Percentiles rank a stretch among this genome's conserved stretches.
Conservation (phyloP, 2,888 invertebrate species). For the Lepidocyrtoides sp. region DNA sequence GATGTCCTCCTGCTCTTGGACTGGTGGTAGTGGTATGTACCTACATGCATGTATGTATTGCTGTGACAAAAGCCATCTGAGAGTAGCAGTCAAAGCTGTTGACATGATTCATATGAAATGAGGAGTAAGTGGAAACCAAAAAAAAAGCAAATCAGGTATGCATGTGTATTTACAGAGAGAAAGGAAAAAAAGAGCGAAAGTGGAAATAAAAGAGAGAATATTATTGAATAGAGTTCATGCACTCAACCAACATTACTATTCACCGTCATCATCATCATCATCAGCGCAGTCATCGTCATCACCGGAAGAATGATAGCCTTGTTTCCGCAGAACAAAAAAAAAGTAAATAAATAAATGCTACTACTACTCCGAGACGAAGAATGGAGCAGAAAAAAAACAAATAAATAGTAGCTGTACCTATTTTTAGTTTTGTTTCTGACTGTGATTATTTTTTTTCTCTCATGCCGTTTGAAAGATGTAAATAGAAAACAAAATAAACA, state of each 20-base stretch:
- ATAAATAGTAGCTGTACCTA: slow-evolving; percentile 31
- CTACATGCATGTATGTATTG: neutral
- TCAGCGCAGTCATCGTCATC: slow-evolving; percentile 18
- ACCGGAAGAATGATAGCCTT: slow-evolving; percentile 70
- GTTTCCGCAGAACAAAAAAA: slow-evolving; percentile 59
- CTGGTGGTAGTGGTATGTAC: no score
- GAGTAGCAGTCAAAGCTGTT: slow-evolving; percentile 22
- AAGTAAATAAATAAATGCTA: neutral
- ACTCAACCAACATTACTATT: slow-evolving; percentile 5
- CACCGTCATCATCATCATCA: neutral
- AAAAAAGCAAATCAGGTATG: slow-evolving; percentile 7
- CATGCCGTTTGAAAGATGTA: neutral
- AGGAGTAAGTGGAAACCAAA: slow-evolving; percentile 30
- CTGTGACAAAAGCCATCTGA: slow-evolving; percentile 52
- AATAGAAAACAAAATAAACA: neutral
- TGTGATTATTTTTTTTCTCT: neutral
- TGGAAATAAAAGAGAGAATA: slow-evolving; percentile 12
- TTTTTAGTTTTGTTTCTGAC: neutral
- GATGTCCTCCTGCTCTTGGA: neutral
- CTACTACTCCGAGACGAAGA: neutral
- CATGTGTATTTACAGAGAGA: neutral
- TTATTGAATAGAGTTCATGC: slow-evolving; percentile 65
- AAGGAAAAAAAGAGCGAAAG: slow-evolving; percentile 13
- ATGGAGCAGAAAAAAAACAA: slow-evolving; percentile 13
- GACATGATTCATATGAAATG: slow-evolving; percentile 43